Base-by-base conservation (phyloP, 2,888 invertebrate species). In the Caenorhabditis sinica region DNA sequence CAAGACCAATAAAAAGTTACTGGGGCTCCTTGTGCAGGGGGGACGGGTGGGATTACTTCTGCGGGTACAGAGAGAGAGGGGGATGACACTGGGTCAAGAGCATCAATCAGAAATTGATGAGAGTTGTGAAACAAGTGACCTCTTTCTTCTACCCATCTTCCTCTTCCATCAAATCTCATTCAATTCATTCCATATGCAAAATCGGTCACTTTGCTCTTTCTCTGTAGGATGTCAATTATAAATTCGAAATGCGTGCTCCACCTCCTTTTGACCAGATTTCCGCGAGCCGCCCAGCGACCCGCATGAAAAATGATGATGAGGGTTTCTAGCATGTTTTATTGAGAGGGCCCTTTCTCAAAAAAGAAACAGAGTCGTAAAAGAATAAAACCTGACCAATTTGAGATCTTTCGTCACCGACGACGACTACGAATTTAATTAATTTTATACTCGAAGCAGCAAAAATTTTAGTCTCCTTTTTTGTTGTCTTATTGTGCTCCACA, bases 1-100 rank as follows among this genome's bases (percentile, higher is more conserved):
- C 56, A 45, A 71, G 56, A 80, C 72, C 66, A 80, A 80, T 80
- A 80, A 79, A 79, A 80, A 80, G 80, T 80, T 72, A 80, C 80
- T 80, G 68, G 33, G 25, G 51, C 76, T 17, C 15, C n/a, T n/a
- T n/a, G n/a, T n/a, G n/a, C n/a, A n/a, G 43, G 49, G 20, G 63
- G 13, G 40, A 9, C 56, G 23, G 23, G 51, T 23, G 63, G 45
- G 60, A 56, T 65, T 49, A 68, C 11, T 68, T 30, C 28, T 30
- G 51, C 20, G 6, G 13, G 49, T 49, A 20, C n/a, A 30, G 66
- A 43, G n/a, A n/a, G n/a, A n/a, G n/a, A n/a, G n/a, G n/a, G 33
- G 17, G 75, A 75, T 43, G 77, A 69, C 49, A 77, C 33, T 60
- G 69, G 77, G 77, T 77, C 69, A 77, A 69, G 69, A 69, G 69